Base-by-base conservation (phyloP, 2,113 vertebrate species). In the Ptychochromis oligacanthus region DNA sequence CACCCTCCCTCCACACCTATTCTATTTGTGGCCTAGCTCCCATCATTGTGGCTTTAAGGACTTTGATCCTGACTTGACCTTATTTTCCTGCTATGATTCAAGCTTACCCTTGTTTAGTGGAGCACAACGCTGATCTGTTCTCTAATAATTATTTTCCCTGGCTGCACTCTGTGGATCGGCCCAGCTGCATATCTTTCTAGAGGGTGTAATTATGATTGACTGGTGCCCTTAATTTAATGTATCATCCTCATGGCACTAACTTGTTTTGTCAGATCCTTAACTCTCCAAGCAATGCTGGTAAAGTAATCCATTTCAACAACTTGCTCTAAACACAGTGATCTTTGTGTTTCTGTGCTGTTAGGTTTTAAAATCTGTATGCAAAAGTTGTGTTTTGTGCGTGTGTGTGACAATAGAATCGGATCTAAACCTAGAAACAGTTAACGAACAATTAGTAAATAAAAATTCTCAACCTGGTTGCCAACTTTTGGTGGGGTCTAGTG, bases 51-150 rank as follows among this genome's bases (percentile, higher is more conserved):
- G 57, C 58, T 70, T 62, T 28, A 46, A 75, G 15, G 76, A 49
- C 57, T 83, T 77, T 89, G 28, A 87, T 82, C 70, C 79, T 82
- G 52, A 76, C 74, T 38, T 85, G 86, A 88, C 75, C 80, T 75
- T 72, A 60, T 75, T 87, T 38, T 74, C 52, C 52, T 52, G 38
- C 1, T 24, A n/a, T 81, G 76, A 86, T 59, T 80, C 56, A 82
- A 55, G 11, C 60, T 54, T 38, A 6, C 2, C 24, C n/a, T 82
- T 75, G n/a, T 58, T 80, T 57, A 54, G 52, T 67, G 56, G 14
- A 72, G 72, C 60, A 22, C 20, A 43, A 54, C 3, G 15, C 24
- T 28, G 40, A 57, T 60, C 34, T 67, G 75, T 55, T 75, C 28
- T 84, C 79, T 60, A 28, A 83, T 67, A 70, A 81, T 46, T 28